Conservation (phyloP, 2,113 vertebrate genomes). For the Coregonus clupeaformis region DNA sequence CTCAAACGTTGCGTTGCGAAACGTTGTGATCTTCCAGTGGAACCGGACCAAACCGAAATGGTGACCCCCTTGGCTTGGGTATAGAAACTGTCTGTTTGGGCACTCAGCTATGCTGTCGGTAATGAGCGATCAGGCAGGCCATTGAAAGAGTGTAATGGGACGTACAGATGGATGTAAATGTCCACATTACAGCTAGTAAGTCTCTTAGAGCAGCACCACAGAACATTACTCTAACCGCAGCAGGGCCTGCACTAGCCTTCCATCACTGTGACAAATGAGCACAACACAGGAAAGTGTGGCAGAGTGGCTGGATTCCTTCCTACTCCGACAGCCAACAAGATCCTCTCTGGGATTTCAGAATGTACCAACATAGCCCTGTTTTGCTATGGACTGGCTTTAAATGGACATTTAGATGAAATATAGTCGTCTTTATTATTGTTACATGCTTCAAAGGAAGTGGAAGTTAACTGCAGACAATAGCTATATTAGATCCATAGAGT, state of each 20-base stretch:
- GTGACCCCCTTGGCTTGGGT: neutral
- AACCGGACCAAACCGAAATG: neutral
- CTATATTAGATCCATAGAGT: neutral
- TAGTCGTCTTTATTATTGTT: neutral
- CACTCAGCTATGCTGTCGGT: neutral
- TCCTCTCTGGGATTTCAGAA: neutral
- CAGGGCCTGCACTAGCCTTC: conserved; percentile 32
- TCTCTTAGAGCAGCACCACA: conserved; percentile 28
- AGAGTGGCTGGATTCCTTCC: neutral
- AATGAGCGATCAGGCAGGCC: conserved; percentile 15
- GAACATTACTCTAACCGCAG: neutral
- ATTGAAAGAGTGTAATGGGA: conserved; percentile 22
- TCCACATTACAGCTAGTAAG: conserved; percentile 26
- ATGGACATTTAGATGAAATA: neutral
- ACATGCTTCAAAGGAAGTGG: neutral
- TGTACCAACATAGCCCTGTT: neutral
- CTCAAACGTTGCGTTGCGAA: no score
- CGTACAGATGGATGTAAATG: conserved; percentile 20
- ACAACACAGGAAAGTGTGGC: conserved; percentile 29
- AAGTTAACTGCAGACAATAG: neutral
- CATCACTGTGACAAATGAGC: conserved; percentile 64
- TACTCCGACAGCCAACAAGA: neutral
- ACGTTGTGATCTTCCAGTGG: neutral
- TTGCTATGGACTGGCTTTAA: neutral
- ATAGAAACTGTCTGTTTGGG: neutral